Percentiles rank a stretch among this genome's conserved stretches.
phyloP scores from a whole-genome alignment of 2,113 vertebrate genomes.

The Rhea americana region DNA sequence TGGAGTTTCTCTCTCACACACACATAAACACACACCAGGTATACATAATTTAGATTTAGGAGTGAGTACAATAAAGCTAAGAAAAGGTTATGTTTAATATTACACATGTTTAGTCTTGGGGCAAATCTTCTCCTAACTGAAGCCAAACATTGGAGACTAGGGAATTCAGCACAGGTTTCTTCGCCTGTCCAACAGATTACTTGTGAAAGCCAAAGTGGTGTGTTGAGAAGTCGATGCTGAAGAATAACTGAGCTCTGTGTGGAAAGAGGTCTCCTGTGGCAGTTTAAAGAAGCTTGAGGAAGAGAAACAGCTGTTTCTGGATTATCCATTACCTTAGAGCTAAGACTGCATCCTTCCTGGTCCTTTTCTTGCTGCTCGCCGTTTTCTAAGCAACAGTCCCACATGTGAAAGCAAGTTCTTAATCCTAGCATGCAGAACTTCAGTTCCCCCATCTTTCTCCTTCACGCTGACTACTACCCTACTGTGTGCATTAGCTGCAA shows the following conservation, averaged over 20 bases:
- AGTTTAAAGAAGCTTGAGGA: constrained; percentile 42
- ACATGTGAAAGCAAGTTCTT: accelerated
- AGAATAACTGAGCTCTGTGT: constrained; percentile 49
- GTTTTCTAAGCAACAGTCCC: background rate
- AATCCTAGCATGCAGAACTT: background rate
- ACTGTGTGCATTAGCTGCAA: background rate
- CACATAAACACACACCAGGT: constrained; percentile 42
- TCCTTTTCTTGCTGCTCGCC: background rate
- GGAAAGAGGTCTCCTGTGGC: constrained; percentile 59
- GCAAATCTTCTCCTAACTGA: constrained; percentile 34
- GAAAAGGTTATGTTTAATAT: constrained; percentile 38
- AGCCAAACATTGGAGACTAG: constrained; percentile 8
- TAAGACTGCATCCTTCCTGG: constrained; percentile 29
- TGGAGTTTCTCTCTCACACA: background rate
- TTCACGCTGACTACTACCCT: background rate
- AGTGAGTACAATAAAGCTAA: constrained; percentile 40
- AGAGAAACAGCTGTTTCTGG: constrained; percentile 66
- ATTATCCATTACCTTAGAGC: constrained; percentile 57
- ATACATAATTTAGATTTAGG: constrained; percentile 53
- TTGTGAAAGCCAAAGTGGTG: constrained; percentile 57
- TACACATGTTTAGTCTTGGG: constrained; percentile 52
- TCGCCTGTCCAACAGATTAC: constrained; percentile 50
- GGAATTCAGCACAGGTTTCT: constrained; percentile 56
- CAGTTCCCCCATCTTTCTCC: background rate
- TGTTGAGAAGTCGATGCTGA: constrained; percentile 57